Evolutionary conservation across 2,113 vertebrate genomes (phyloP).

Genomic region (Podocnemis expansa): DNA sequence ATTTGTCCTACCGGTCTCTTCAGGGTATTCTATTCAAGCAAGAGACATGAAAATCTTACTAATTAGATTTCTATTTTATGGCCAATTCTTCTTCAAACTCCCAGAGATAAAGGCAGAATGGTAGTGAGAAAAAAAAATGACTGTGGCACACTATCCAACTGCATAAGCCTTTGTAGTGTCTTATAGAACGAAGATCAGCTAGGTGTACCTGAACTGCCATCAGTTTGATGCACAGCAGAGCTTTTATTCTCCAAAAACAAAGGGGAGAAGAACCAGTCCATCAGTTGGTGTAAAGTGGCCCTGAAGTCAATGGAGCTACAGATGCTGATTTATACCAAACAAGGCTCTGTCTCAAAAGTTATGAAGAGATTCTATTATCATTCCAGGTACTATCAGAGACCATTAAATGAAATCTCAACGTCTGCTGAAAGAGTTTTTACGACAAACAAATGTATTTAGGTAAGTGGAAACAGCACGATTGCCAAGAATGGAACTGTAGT

Average conservation of each 20-base stretch:
- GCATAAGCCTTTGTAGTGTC: neutral
- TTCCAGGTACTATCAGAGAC: neutral
- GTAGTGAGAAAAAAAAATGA: neutral
- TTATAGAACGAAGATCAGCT: neutral
- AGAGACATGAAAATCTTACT: neutral
- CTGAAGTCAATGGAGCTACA: neutral
- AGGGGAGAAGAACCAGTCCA: neutral
- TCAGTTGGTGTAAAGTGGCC: neutral
- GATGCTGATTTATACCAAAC: neutral
- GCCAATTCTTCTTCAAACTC: conserved; percentile 7
- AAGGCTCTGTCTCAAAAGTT: neutral
- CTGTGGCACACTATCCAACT: neutral
- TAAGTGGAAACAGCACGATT: neutral
- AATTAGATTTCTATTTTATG: conserved; percentile 39
- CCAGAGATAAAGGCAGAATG: neutral
- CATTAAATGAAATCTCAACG: neutral
- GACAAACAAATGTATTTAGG: neutral
- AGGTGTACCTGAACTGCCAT: neutral
- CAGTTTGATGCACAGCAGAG: neutral
- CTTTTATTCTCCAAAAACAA: neutral
- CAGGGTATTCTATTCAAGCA: neutral
- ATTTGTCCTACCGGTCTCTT: neutral
- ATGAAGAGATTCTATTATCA: neutral
- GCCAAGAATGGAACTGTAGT: neutral
- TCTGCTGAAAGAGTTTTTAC: neutral